These are phyloP conservation scores for Cydia fagiglandana DNA, from an alignment of 1,140 invertebrate species.

Conservation along the genomic window DNA sequence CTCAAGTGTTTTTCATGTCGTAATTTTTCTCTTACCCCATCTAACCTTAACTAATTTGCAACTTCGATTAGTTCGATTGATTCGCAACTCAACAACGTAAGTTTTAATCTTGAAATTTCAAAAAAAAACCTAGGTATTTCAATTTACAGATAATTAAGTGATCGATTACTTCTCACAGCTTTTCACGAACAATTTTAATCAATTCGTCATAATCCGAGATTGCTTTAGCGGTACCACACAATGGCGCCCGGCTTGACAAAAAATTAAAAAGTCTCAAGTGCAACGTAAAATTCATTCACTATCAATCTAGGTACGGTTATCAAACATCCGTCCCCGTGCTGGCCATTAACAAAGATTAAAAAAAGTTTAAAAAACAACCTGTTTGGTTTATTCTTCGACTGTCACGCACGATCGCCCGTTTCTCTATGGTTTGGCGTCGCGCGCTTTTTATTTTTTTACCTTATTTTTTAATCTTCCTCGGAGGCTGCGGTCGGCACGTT, in stretches of 20 bases:
- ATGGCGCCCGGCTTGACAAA: not conserved
- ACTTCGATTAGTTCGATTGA: no score
- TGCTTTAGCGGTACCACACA: not conserved
- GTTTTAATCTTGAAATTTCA: not conserved
- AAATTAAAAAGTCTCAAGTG: not conserved
- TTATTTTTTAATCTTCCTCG: not conserved
- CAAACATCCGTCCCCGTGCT: conserved; percentile 16
- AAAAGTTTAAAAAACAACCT: conserved; percentile 7
- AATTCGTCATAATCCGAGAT: conserved; percentile 16
- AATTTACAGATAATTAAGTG: conserved; percentile 12
- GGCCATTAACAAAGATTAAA: conserved; percentile 9
- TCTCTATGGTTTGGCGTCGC: conserved; percentile 4
- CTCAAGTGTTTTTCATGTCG: no score
- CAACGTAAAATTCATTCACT: conserved; percentile 16
- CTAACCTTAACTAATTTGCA: no score
- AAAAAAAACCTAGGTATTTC: not conserved
- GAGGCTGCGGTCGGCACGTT: conserved; percentile 17
- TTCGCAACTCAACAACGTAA: no score
- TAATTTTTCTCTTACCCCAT: no score
- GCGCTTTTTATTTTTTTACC: conserved; percentile 4
- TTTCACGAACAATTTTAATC: conserved; percentile 18
- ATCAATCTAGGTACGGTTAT: conserved; percentile 20
- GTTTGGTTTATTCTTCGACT: not conserved
- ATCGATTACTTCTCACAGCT: not conserved
- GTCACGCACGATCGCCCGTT: conserved; percentile 8